Percentiles rank a stretch among this genome's conserved stretches.
Conservation (phyloP, 2,888 invertebrate genomes). For the Elaeidobius kamerunicus region DNA sequence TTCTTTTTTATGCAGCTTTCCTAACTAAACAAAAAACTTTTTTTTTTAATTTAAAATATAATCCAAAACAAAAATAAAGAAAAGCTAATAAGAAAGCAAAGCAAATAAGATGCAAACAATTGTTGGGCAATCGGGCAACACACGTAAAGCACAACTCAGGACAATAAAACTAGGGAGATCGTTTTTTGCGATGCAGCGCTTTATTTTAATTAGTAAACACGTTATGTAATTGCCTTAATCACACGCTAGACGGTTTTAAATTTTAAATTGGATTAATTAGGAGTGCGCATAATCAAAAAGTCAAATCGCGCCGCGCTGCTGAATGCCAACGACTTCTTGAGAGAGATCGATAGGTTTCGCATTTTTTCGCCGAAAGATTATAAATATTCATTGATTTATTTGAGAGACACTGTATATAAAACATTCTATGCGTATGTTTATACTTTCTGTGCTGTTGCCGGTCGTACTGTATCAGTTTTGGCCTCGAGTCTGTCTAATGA, state of each 20-base stretch:
- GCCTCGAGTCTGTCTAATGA: constrained; percentile 14
- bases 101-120: background rate
- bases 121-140: constrained; percentile 7
- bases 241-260: constrained; percentile 26
- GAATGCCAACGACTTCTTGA: too few relatives aligned
- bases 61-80: too few relatives aligned
- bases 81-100: too few relatives aligned
- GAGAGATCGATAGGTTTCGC: constrained; percentile 20
- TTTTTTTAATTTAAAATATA: too few relatives aligned
- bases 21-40: too few relatives aligned
- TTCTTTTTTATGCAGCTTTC: too few relatives aligned
- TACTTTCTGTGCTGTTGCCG: constrained; percentile 12
- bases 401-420: too few relatives aligned
- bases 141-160: constrained; percentile 18
- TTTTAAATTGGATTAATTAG: constrained; percentile 30
- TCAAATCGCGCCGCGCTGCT: constrained; percentile 19
- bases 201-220: constrained; percentile 30
- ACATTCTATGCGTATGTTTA: background rate
- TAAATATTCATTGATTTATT: too few relatives aligned
- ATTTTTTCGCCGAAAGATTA: constrained; percentile 12
- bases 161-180: constrained; percentile 28
- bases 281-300: constrained; percentile 29
- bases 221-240: constrained; percentile 30
- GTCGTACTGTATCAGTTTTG: constrained; percentile 14
- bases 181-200: constrained; percentile 25